Evolutionary conservation across 37 sponge, comb jelly and placozoan genomes (phyloP), one percentile per base, ranked within the genome.

Genomic region (Dysidea cf. avara): DNA sequence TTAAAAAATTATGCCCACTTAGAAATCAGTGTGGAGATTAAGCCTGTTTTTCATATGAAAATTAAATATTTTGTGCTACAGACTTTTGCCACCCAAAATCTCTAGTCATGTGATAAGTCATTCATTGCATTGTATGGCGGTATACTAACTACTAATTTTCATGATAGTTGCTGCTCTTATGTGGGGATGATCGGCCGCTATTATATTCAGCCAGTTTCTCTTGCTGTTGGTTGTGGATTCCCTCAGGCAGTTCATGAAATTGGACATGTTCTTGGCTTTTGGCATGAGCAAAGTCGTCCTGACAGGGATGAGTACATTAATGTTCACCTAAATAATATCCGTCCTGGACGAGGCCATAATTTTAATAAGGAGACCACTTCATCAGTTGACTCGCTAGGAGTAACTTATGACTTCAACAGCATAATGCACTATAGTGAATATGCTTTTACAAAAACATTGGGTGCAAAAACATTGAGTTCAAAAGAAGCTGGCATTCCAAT

Each of bases 371-470:
- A 51, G 47, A 7, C 3, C 18, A 5, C 25, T 30, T 56, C 50
- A n/a, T 12, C 56, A 12, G 74, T 86, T 0, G 30, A 92, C 48
- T 83, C 84, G 9, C 29, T 64, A 26, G 92, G 92, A 22, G 73
- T 92, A 1, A 60, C 77, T 4, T 91, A 91, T 35, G 92, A 91
- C 48, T 86, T 81, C 76, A 91, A 86, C 61, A 86, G 87, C 35
- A 80, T 92, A 61, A 92, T 92, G 92, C 92, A 92, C 56, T 92
- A 92, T 53, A 25, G 57, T 53, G 26, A 37, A 3, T 25, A 51
- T 16, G 71, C 63, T 28, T 83, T 87, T 57, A 0, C 58, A 1
- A 38, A 32, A 12, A n/a, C 16, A n/a, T 0, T 21, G 26, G 1
- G 26, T 38, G 69, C 74, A 25, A 12, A 33, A 25, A 86, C 92